Percentiles rank a stretch among this genome's conserved stretches.
phyloP scores from a whole-genome alignment of 2,113 vertebrate genomes.

The Hymenochirus boettgeri region DNA sequence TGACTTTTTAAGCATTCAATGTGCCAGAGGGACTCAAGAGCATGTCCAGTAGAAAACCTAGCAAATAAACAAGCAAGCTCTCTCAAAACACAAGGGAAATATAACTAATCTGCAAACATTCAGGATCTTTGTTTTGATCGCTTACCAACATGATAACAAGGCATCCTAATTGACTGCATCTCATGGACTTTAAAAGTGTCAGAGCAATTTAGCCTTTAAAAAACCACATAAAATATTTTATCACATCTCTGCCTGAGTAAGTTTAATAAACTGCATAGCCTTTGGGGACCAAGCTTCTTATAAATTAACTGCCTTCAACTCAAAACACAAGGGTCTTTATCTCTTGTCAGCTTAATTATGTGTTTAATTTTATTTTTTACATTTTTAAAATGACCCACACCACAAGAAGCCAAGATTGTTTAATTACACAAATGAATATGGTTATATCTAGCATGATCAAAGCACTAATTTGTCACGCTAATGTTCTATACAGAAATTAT shows the following conservation, averaged over 20 bases:
- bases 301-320: constrained; percentile 83
- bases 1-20: not conserved
- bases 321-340: constrained; percentile 82
- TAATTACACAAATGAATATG: constrained; percentile 94
- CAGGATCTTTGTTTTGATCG: constrained; percentile 49
- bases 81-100: not conserved
- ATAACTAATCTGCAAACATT: constrained; percentile 37
- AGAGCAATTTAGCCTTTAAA: constrained; percentile 72
- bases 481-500: constrained; percentile 69
- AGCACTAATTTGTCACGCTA: constrained; percentile 78
- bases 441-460: constrained; percentile 73
- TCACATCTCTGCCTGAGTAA: constrained; percentile 75
- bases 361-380: constrained; percentile 96
- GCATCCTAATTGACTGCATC: constrained; percentile 73
- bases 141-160: constrained; percentile 68
- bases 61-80: not conserved
- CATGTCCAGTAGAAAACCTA: not conserved
- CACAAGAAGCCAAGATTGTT: constrained; percentile 74
- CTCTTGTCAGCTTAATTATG: constrained; percentile 90
- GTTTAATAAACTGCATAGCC: constrained; percentile 89
- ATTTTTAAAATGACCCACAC: constrained; percentile 84
- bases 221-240: constrained; percentile 86
- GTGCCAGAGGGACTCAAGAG: not conserved
- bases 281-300: constrained; percentile 78
- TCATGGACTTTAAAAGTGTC: constrained; percentile 67